Base-by-base conservation (phyloP, 92 coral and sea anemone species). In the Zoanthus solanderi region DNA sequence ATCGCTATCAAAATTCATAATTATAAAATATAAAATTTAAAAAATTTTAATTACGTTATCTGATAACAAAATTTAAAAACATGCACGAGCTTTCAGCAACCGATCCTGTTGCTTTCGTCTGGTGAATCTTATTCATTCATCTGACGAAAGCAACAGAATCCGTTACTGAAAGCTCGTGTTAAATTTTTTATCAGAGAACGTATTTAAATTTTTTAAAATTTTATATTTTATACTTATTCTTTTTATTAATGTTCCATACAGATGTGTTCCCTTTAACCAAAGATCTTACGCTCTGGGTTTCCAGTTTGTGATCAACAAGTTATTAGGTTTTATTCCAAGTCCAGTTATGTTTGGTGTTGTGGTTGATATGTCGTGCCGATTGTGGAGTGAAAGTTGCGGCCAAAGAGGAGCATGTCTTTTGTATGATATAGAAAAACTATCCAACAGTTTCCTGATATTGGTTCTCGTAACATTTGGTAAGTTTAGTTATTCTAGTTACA, bases 181-280 rank as follows among this genome's bases (percentile, higher is more conserved):
- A 23, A 23, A 23, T 23, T 23, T 23, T 23, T 23, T 23, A 23
- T 23, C 23, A 23, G 23, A 23, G 23, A 23, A 23, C 23, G 23
- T 23, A 23, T 23, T 23, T 23, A 23, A 23, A 23, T 23, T 23
- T 23, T 23, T 23, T 23, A 23, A 23, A 23, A 23, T 23, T 23
- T 23, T 23, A 23, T 23, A 23, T 23, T 23, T 23, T 50, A 2
- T 50, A 50, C 0, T 7, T 11, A 7, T 5, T n/a, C 10, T 8
- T 63, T 23, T 63, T 69, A 69, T 44, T 6, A 31, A 8, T 76
- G 10, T 76, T 47, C 11, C 29, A 30, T 7, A 29, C 84, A 90
- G 92, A 44, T 90, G 92, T 78, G 92, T 90, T 46, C 92, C 88
- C 30, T 69, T 83, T 66, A 90, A 90, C 78, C 92, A 90, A 32